Base-by-base conservation (phyloP, 2,888 invertebrate species). In the Clanis bilineata region DNA sequence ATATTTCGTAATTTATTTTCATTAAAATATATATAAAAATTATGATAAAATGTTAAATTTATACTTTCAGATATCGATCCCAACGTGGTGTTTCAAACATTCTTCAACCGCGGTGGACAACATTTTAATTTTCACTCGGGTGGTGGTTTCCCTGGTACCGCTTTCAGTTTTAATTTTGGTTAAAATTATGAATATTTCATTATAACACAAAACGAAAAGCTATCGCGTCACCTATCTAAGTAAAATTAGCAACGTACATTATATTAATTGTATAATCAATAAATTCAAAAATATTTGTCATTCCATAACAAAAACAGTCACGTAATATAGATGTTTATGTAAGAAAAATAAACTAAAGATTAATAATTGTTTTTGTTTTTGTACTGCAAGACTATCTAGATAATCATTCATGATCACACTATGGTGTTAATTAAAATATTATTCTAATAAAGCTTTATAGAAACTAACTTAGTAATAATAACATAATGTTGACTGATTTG, bases 71-170 rank as follows among this genome's bases (percentile, higher is more conserved):
- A 96, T 82, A 94, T 97, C 74, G 97, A 97, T 89, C 96, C 97
- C 6, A 95, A 95, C 80, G 95, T 95, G 81, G 95, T 97, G 83
- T 97, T 97, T 94, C 96, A 96, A 77, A 93, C 95, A 2, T 97
- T 97, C 94, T 97, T 96, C 93, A 94, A 94, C 76, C 92, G 93
- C 47, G 90, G 92, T 21, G 88, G 88, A 25, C 90, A 91, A 59
- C 92, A 90, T 65, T 94, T 93, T 73, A 93, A 93, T 67, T 93
- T 94, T 80, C 90, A 90, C 41, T 84, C 91, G n/a, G 80, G 84
- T 36, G 89, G 92, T 23, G 89, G 92, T 23, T 94, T 93, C 82
- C 94, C 95, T 0, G 94, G 93, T 5, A 93, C 89, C 15, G 92
- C 94, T 47, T 96, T 95, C 80, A 93, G 93, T 64, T 96, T 95